These are phyloP conservation scores for Parotocinclus haroldoi DNA, from an alignment of 2,797 vertebrate genomes.

Conservation along the genomic window DNA sequence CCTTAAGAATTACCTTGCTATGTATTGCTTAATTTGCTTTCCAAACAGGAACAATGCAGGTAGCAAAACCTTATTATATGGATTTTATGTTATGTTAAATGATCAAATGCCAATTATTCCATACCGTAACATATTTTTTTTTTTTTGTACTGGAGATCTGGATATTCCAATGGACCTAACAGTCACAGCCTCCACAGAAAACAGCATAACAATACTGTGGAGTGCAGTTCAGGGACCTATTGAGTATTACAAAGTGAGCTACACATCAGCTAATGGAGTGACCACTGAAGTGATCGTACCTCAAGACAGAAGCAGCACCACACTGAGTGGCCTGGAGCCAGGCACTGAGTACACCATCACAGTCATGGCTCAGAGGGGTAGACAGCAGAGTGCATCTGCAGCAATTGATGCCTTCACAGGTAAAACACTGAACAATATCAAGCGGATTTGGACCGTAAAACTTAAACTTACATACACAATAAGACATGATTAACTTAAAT, in stretches of 20 bases:
- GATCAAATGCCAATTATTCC: no score
- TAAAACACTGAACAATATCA: constrained; percentile 52
- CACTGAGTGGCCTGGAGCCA: constrained; percentile 83
- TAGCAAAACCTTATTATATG: no score
- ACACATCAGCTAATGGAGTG: constrained; percentile 84
- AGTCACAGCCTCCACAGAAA: constrained; percentile 91
- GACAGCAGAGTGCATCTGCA: constrained; percentile 87
- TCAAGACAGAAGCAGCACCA: constrained; percentile 75
- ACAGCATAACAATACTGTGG: constrained; percentile 90
- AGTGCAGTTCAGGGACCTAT: constrained; percentile 86
- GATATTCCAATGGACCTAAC: constrained; percentile 87
- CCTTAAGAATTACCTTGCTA: no score
- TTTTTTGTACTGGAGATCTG: constrained; percentile 67
- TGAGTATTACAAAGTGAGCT: constrained; percentile 91
- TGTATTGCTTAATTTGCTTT: no score
- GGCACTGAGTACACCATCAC: constrained; percentile 95
- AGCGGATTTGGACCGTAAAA: no score
- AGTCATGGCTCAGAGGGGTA: constrained; percentile 85
- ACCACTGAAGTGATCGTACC: constrained; percentile 86
- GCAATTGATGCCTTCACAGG: constrained; percentile 96
- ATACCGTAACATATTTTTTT: not conserved
- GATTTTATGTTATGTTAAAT: no score
- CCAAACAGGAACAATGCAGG: no score
- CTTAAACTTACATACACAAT: no score
- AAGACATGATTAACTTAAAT: no score